These are phyloP conservation scores for Sinodicranocentrus sp. DNA, from an alignment of 2,888 invertebrate genomes.

Conservation along the genomic window DNA sequence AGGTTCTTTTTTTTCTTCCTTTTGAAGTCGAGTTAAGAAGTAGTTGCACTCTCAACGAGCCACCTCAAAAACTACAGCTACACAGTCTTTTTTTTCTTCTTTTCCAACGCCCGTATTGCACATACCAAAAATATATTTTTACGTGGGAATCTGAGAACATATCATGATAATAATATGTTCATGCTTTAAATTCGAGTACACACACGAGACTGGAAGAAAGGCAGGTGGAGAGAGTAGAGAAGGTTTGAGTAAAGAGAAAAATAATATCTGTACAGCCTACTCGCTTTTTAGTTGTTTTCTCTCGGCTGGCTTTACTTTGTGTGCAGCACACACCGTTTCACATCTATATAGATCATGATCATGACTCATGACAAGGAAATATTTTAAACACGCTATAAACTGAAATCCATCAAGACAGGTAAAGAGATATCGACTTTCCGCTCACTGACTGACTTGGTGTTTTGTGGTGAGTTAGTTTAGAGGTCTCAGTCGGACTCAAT, in stretches of 20 bases:
- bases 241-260: slow-evolving; percentile 21
- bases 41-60: slow-evolving; percentile 55
- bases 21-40: slow-evolving; percentile 55
- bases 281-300: slow-evolving; percentile 33
- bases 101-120: slow-evolving; percentile 34
- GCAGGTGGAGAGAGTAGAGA: slow-evolving; percentile 13
- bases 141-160: slow-evolving; percentile 12
- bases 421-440: slow-evolving; percentile 50
- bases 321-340: slow-evolving; percentile 58
- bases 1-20: slow-evolving; percentile 54
- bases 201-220: slow-evolving; percentile 14
- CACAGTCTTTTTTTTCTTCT: slow-evolving; percentile 23
- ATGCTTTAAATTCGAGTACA: slow-evolving; percentile 29
- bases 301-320: slow-evolving; percentile 40
- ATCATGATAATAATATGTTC: slow-evolving; percentile 21
- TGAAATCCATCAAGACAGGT: slow-evolving; percentile 55
- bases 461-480: slow-evolving; percentile 24
- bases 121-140: slow-evolving; percentile 16
- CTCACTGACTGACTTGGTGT: slow-evolving; percentile 38
- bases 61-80: slow-evolving; percentile 38
- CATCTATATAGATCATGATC: slow-evolving; percentile 69
- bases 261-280: slow-evolving; percentile 32
- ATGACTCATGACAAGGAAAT: slow-evolving; percentile 66
- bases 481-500: slow-evolving; percentile 20
- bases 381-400: slow-evolving; percentile 64